Evolutionary conservation across 2,113 vertebrate genomes (phyloP), one percentile per base, ranked within the genome.

Genomic region (Pseudorasbora parva): DNA sequence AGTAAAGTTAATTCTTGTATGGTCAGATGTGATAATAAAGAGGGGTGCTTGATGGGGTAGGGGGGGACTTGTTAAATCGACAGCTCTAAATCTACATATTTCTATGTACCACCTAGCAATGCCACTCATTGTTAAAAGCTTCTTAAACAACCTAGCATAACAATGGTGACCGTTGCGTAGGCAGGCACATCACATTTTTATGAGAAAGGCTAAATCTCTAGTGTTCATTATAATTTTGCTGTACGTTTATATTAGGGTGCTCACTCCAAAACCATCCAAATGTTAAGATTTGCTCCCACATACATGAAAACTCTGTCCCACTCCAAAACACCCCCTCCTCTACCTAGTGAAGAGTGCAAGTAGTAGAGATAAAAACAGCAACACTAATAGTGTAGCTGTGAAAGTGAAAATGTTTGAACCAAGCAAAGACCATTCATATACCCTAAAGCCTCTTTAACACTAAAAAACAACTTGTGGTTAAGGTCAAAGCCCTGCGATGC

Each of bases 1-100:
- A 74, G 68, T 43, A 78, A 68, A 82, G 43, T 75, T 85, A 85
- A 87, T 87, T 83, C 77, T 85, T 84, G 80, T 87, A 76, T 54
- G 82, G 78, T 43, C 82, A 85, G 72, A 69, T 73, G 71, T 45
- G n/a, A 45, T 71, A 45, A 71, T 71, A 71, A 71, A 71, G 37
- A 71, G 47, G 59, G 66, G 27, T 71, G 33, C 33, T 33, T 0
- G 3, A 33, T n/a, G n/a, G n/a, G n/a, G n/a, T n/a, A n/a, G n/a
- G n/a, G n/a, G n/a, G n/a, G n/a, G n/a, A n/a, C 37, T 37, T 1
- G 37, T 37, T 37, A 37, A 37, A 37, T 37, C 37, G 37, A 37
- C 37, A 37, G 6, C 37, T 0, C 43, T 45, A 11, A 45, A 6
- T 37, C 11, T 45, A 45, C 43, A 45, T 45, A 45, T 45, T 11